Conservation (phyloP, 2,797 vertebrate genomes). For the Melanogrammus aeglefinus region DNA sequence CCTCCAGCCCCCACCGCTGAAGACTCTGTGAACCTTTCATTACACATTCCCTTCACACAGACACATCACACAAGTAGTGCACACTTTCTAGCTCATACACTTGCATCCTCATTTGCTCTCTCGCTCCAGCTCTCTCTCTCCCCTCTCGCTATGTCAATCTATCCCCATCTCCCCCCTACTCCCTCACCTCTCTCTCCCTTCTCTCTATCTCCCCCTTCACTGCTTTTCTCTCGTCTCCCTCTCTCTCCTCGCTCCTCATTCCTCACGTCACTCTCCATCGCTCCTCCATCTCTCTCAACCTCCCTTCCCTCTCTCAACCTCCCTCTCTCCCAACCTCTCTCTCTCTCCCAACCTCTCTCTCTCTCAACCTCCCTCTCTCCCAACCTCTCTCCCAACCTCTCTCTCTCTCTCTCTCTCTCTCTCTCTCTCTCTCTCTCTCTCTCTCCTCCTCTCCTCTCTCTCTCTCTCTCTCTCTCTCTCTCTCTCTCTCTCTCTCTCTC, state of each 20-base stretch:
- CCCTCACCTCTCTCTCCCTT: neutral
- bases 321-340: too few species aligned
- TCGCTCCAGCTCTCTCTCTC: neutral
- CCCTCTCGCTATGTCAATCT: neutral
- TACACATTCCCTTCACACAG: slow-evolving; percentile 63
- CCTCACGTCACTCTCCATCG: slow-evolving; percentile 6
- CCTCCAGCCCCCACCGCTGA: slow-evolving; percentile 64
- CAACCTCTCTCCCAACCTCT: neutral
- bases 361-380: too few species aligned
- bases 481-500: neutral
- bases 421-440: neutral
- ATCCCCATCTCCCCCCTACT: neutral
- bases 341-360: too few species aligned
- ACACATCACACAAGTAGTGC: slow-evolving; percentile 54
- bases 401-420: too few species aligned
- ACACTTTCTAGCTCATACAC: slow-evolving; percentile 21
- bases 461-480: too few species aligned
- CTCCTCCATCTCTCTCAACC: neutral
- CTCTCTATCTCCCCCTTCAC: neutral
- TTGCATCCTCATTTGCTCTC: slow-evolving; percentile 4
- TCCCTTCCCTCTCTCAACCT: neutral
- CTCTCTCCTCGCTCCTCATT: neutral
- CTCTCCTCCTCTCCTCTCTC: too few species aligned
- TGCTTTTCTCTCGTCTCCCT: neutral
- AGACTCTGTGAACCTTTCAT: slow-evolving; percentile 68